These are phyloP conservation scores for Epirrhoe tristata DNA, from an alignment of 2,888 invertebrate species.

Conservation along the genomic window DNA sequence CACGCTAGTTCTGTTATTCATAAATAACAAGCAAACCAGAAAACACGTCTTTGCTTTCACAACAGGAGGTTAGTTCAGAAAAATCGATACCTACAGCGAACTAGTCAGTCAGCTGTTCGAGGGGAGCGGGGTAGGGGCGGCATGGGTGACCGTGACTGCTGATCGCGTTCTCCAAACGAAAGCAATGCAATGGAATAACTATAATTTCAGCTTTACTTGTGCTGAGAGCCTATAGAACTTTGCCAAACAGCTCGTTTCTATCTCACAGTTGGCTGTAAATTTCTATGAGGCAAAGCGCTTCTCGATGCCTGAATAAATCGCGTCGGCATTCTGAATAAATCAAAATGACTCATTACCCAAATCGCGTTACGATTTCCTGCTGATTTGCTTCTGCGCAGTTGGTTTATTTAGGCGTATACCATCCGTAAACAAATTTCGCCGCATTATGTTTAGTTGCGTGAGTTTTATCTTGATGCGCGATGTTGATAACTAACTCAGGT, in stretches of 20 bases:
- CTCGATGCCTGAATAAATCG: background rate
- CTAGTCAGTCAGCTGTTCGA: conserved; percentile 84
- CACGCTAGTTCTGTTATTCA: conserved; percentile 40
- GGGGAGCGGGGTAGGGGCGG: conserved; percentile 69
- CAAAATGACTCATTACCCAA: conserved; percentile 53
- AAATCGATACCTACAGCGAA: conserved; percentile 81
- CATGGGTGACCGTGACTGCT: conserved; percentile 77
- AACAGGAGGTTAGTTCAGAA: conserved; percentile 74
- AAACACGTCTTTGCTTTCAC: conserved; percentile 51
- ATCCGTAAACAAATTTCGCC: conserved; percentile 24
- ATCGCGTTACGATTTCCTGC: conserved; percentile 46
- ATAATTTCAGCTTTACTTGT: background rate
- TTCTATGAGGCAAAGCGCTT: background rate
- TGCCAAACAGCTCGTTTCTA: background rate
- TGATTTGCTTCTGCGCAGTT: conserved; percentile 53
- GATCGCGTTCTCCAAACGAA: conserved; percentile 58
- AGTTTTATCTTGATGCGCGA: conserved; percentile 15
- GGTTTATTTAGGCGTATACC: conserved; percentile 36
- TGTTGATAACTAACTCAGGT: background rate
- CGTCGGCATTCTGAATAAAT: conserved; percentile 30
- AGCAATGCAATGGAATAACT: conserved; percentile 52
- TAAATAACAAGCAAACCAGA: conserved; percentile 30
- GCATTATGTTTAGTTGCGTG: background rate
- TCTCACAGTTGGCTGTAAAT: background rate
- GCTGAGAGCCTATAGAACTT: conserved; percentile 12